Evolutionary conservation across 1,140 invertebrate genomes (phyloP), one percentile per base, ranked within the genome.

Genomic region (Drosophila malerkotliana): DNA sequence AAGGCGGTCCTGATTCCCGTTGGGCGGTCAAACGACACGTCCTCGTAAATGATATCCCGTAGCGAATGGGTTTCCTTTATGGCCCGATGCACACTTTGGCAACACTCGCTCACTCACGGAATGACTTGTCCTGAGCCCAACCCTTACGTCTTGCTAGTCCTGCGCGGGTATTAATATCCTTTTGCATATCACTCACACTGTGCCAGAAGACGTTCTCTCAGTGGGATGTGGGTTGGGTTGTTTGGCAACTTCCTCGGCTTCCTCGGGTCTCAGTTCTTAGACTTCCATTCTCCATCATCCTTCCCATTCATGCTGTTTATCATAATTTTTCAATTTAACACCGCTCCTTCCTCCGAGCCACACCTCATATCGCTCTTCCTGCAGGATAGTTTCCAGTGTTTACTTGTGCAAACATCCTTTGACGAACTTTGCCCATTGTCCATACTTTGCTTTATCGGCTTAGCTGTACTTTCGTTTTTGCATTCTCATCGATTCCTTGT

Each of bases 251-350:
- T 79, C 60, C 59, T 47, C 34, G 10, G 34, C 8, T 8, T 18
- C 18, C 32, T 10, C 12, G 9, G 10, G 12, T 10, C 10, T 9
- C 32, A 9, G 32, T 34, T 3, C 32, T 10, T 3, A 3, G 34
- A n/a, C 34, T 10, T 12, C 34, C 12, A 10, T 37, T 10, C 34
- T 12, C 34, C 10, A 37, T 37, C 34, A 37, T 37, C 51, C 58
- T 30, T 54, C 53, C 53, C 72, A 79, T 90, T 37, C 72, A 55
- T 81, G 56, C 85, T 90, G 87, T 91, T 91, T 91, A 91, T 91
- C 90, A 91, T 91, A 91, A 91, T 91, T 91, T 91, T 91, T 91
- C 90, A 91, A 91, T 91, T 91, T 84, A 91, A 79, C 72, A 90
- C 44, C 9, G 44, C 10, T 47, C 44, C 44, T 21, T 47, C 44